Conservation (phyloP, 2,888 invertebrate species). For the Tolmerus cingulatus region DNA sequence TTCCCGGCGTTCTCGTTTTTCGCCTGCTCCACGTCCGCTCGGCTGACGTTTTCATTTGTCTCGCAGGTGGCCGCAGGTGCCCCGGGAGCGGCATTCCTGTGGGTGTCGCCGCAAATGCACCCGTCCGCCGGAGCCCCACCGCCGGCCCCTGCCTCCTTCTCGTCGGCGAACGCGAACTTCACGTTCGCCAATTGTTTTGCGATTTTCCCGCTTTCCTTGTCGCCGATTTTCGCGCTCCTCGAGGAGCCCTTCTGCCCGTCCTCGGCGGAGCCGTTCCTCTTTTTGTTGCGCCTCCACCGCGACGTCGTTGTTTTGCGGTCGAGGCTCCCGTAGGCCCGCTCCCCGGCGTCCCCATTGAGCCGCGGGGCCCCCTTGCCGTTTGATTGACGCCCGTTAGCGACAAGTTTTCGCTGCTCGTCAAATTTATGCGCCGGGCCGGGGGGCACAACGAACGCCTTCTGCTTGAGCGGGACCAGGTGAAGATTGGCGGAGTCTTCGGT, state of each 20-base stretch:
- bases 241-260: neutral
- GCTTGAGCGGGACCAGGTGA: slow-evolving; percentile 39
- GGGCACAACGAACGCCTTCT: neutral
- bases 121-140: neutral
- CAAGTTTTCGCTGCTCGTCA: slow-evolving; percentile 17
- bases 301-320: neutral
- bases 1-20: slow-evolving; percentile 36
- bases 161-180: slow-evolving; percentile 23
- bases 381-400: slow-evolving; percentile 23
- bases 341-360: neutral
- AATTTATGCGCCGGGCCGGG: slow-evolving; percentile 20
- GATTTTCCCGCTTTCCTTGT: slow-evolving; percentile 26
- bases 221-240: neutral
- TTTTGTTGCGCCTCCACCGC: slow-evolving; percentile 30
- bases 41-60: slow-evolving; percentile 42
- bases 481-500: slow-evolving; percentile 28
- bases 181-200: slow-evolving; percentile 43
- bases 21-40: neutral
- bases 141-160: neutral
- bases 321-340: neutral
- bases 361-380: neutral
- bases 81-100: neutral
- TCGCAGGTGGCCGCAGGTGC: neutral
- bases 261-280: neutral
- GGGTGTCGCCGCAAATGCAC: neutral